Evolutionary conservation across 2,113 vertebrate species (phyloP).

Genomic region (Larimichthys crocea): DNA sequence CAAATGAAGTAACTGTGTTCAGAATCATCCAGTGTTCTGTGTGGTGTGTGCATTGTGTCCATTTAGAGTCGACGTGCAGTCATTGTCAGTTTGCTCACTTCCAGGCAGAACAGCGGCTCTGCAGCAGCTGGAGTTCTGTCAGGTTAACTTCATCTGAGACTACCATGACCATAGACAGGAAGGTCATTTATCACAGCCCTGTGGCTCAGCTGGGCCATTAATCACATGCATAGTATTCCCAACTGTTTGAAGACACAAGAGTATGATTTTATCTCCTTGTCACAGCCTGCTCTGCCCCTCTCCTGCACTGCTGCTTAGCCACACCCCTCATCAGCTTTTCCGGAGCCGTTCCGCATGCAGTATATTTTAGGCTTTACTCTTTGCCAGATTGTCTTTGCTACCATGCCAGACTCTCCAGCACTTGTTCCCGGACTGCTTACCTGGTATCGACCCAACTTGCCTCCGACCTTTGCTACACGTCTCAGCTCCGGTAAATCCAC

Average conservation of each 20-base stretch:
- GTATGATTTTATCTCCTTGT: conserved; percentile 24
- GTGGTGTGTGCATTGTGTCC: not conserved
- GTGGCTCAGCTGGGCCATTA: conserved; percentile 32
- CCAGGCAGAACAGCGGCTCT: conserved; percentile 13
- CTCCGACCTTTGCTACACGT: no score
- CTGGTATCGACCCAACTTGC: no score
- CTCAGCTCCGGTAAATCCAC: no score
- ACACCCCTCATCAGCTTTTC: no score
- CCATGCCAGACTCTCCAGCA: no score
- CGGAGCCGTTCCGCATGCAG: no score
- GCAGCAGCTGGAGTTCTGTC: conserved; percentile 30
- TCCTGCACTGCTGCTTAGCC: no score
- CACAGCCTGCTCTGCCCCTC: no score
- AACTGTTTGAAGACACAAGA: conserved; percentile 15
- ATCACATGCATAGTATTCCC: conserved; percentile 45
- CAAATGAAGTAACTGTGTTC: not conserved
- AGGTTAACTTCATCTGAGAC: conserved; percentile 28
- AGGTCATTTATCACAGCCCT: conserved; percentile 38
- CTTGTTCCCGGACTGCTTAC: no score
- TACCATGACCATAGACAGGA: conserved; percentile 5
- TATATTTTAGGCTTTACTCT: no score
- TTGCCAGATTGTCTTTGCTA: no score
- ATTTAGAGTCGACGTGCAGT: not conserved
- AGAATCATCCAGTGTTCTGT: not conserved
- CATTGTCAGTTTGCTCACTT: conserved; percentile 5